Evolutionary conservation across 2,797 vertebrate species (phyloP), one percentile per base, ranked within the genome.

Genomic region (Florisuga fusca): DNA sequence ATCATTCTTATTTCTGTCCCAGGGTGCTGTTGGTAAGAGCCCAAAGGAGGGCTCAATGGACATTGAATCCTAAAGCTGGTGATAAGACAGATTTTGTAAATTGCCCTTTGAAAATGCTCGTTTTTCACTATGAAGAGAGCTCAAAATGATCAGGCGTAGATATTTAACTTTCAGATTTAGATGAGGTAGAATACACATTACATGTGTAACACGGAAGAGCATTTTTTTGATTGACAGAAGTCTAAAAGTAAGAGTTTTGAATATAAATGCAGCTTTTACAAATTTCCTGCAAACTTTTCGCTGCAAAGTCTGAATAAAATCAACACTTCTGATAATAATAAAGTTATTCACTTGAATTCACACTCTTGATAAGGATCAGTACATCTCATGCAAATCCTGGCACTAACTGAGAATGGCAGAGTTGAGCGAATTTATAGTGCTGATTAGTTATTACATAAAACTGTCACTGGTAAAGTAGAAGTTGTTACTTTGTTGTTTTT

Each of bases 251-350:
- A 48, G 20, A 48, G 8, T 15, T 90, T 87, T 82, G 12, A 87
- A 33, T 67, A 38, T 50, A 80, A 87, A 77, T 27, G 4, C 3
- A 61, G 15, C 25, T 75, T 89, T 85, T 74, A 87, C 6, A 80
- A 63, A 64, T 85, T 90, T 89, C 9, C 61, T 85, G 36, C 31
- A 63, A 92, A 90, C 18, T 72, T 85, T 18, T 63, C 87, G 34
- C 33, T 71, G 57, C 15, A 77, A 71, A 96, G 16, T 55, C 63
- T 79, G 68, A 84, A 83, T 74, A 80, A 94, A 87, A 91, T 53
- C 87, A 87, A 74, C 75, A 71, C 18, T 74, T 89, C 46, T 62
- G 22, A 53, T 66, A 92, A 84, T 73, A 89, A 93, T 36, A n/a
- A 79, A 86, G 3, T 63, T 89, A 77, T 46, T 89, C 58, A 74